Evolutionary conservation across 2,888 invertebrate species (phyloP).

Genomic region (Sussaba pulchella): DNA sequence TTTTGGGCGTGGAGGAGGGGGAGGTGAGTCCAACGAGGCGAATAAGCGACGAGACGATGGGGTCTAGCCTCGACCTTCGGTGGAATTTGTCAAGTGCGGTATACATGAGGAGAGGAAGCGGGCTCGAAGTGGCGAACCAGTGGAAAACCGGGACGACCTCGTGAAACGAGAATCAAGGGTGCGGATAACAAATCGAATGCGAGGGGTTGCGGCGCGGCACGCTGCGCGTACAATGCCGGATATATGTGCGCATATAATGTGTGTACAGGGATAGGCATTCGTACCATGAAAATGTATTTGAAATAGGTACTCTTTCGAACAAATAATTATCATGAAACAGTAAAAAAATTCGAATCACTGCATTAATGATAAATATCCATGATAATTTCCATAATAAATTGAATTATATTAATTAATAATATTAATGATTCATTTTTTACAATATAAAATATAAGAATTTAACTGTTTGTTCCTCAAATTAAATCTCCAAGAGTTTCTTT

Average conservation of each 20-base stretch:
- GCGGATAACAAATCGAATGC: conserved; percentile 28
- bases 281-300: background rate
- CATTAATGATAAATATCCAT: no score
- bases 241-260: conserved; percentile 6
- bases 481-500: no score
- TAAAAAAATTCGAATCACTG: no score
- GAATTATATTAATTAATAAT: background rate
- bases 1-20: background rate
- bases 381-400: background rate
- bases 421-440: no score
- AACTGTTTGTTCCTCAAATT: no score
- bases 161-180: conserved; percentile 57
- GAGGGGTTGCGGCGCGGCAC: conserved; percentile 22
- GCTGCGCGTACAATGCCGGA: conserved; percentile 11
- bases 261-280: no score
- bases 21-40: background rate
- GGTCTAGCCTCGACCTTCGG: conserved; percentile 54
- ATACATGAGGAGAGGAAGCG: background rate
- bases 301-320: no score
- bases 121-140: conserved; percentile 1
- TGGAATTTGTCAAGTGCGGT: conserved; percentile 39
- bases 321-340: no score
- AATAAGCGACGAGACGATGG: conserved; percentile 1
- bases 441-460: no score
- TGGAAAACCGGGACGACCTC: conserved; percentile 51